These are phyloP conservation scores for Unio delphinus DNA, from an alignment of 2,888 invertebrate species.

Conservation along the genomic window DNA sequence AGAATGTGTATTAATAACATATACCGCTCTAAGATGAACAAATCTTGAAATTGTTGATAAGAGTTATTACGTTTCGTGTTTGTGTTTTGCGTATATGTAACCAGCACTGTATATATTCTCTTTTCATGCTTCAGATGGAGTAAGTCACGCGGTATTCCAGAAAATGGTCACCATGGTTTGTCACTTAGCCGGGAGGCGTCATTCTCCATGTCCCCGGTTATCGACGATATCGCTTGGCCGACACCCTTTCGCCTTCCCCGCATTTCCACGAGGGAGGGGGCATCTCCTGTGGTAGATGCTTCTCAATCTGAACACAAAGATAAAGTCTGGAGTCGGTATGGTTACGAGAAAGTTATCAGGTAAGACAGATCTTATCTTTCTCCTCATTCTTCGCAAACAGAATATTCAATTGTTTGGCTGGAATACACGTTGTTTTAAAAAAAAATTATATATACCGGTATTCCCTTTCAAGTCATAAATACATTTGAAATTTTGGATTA, in stretches of 20 bases:
- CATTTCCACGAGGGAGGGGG: constrained; percentile 39
- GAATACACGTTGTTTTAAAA: too few relatives aligned
- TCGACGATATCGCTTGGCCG: constrained; percentile 21
- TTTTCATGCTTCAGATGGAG: constrained; percentile 35
- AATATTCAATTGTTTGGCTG: too few relatives aligned
- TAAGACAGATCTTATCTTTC: constrained; percentile 3
- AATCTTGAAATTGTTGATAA: too few relatives aligned
- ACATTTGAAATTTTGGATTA: too few relatives aligned
- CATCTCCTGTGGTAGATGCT: constrained; percentile 14
- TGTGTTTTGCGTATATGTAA: too few relatives aligned
- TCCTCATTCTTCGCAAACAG: too few relatives aligned
- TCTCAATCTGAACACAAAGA: constrained; percentile 14
- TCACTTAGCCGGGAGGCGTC: constrained; percentile 32
- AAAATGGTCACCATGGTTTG: constrained; percentile 11
- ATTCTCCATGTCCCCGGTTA: constrained; percentile 26
- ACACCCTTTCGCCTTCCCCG: constrained; percentile 52
- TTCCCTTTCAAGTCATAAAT: too few relatives aligned
- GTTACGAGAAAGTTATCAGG: constrained; percentile 51
- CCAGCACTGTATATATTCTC: too few relatives aligned
- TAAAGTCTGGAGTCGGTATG: constrained; percentile 50
- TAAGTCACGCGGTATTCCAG: constrained; percentile 39
- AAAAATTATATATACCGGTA: too few relatives aligned
- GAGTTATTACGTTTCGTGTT: too few relatives aligned
- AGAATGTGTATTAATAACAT: too few relatives aligned
- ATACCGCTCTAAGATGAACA: too few relatives aligned